Evolutionary conservation across 2,888 invertebrate species (phyloP), one percentile per base, ranked within the genome.

Genomic region (Chloromyia formosa): DNA sequence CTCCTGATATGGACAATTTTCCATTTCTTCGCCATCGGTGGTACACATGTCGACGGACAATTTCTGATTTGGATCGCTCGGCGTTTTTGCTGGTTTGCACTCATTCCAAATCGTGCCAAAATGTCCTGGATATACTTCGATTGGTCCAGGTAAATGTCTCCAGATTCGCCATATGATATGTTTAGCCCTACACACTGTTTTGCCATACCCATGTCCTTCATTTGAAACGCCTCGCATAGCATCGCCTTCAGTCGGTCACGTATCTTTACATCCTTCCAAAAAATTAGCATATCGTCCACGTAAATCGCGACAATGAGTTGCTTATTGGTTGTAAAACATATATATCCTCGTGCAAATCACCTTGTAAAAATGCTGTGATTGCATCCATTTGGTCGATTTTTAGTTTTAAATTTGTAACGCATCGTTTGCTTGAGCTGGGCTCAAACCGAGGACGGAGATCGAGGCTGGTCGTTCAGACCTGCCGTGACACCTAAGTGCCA

Each of bases 51-150:
- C 62, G n/a, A n/a, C 1, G n/a, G 72, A 58, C 5, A 58, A 22
- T 23, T 73, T 73, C 45, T 73, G 73, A 73, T 54, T 75, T 35
- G 53, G 14, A 53, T 76, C 76, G 66, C 58, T 71, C 56, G 78
- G 78, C 45, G 78, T 77, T 16, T 58, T 18, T 20, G 68, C 72
- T 45, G 77, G 75, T 58, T 78, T 78, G 53, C 78, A 79, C 20
- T 78, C 73, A 79, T 79, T 60, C 2, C 60, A 60, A 60, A 60
- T 23, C 60, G 20, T 23, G 10, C 40, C 20, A 79, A 60, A 9
- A 79, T 74, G 60, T 77, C 75, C 35, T 53, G 53, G 0, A 53
- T 53, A 53, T 53, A 53, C 14, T 53, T 53, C 53, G 16, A 53
- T 53, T 53, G 75, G 18, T 75, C 73, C 20, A 76, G 64, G 20